Evolutionary conservation across 2,797 vertebrate species (phyloP), one percentile per base, ranked within the genome.

Genomic region (Capromys pilorides): DNA sequence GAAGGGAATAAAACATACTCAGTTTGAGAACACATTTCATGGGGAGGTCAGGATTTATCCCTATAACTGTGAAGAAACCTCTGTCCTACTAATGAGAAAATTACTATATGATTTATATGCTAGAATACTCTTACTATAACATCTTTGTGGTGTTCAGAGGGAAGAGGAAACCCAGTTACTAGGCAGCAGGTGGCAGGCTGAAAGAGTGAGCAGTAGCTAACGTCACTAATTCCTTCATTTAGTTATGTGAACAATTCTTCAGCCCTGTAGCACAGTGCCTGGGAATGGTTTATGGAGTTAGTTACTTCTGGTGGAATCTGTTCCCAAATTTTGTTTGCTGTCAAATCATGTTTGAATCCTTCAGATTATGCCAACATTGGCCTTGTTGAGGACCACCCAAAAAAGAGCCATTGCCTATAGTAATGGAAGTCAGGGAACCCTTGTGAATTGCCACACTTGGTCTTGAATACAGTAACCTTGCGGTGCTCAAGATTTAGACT

Each of bases 61-160:
- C n/a, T 39, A 77, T 10, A 57, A 28, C 19, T 81, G 39, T 78
- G 89, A 94, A 73, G 39, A 85, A 86, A 89, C 54, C n/a, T 61
- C 80, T 67, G 28, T 93, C 80, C 24, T 26, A 4, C 86, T 91
- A 82, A 69, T 75, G 82, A 88, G 36, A 94, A 82, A 91, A 57
- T 79, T 85, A 24, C 41, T 78, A 61, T 69, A 41, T 69, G 28
- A 79, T 97, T 81, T 84, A 33, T 33, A 12, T 84, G 77, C 64
- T 94, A 31, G n/a, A 51, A 12, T 81, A 49, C 88, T 95, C 97
- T 95, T 78, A 95, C 24, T 95, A 16, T 6, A 87, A 87, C n/a
- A 1, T 92, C 41, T 75, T 4, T 54, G 59, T 88, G 91, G 57
- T 86, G 78, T 83, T 92, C 81, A 26, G n/a, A 0, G 49, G 83